Evolutionary conservation across 2,888 invertebrate species (phyloP).

Genomic region (Oegoconia quadripuncta): DNA sequence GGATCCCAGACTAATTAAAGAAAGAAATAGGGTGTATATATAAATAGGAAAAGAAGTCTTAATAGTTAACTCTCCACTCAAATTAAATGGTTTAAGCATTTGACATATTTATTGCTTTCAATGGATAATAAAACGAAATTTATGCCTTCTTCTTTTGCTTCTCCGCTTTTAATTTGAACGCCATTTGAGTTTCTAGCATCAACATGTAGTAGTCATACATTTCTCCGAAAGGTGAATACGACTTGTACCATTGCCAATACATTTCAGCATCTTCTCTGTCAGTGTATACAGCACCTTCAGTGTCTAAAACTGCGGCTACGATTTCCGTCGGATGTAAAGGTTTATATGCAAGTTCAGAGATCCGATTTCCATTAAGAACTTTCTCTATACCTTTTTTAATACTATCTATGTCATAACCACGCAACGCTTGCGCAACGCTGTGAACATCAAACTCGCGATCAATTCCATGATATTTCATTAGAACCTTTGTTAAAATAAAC

Average conservation of each 20-base stretch:
- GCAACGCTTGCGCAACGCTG: conserved; percentile 72
- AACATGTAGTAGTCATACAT: conserved; percentile 47
- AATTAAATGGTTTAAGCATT: too few relatives aligned
- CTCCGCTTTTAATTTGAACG: conserved; percentile 51
- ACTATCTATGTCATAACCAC: conserved; percentile 73
- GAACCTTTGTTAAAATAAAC: conserved; percentile 68
- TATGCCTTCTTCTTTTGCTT: conserved; percentile 43
- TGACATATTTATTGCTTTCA: too few relatives aligned
- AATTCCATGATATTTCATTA: conserved; percentile 80
- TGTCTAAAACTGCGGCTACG: conserved; percentile 56
- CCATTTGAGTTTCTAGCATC: conserved; percentile 52
- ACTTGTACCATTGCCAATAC: conserved; percentile 69
- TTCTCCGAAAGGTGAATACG: conserved; percentile 51
- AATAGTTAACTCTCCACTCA: too few relatives aligned
- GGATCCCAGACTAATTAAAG: too few relatives aligned
- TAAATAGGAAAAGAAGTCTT: too few relatives aligned
- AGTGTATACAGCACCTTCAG: conserved; percentile 44
- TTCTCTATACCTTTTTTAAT: conserved; percentile 62
- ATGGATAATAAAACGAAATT: background rate
- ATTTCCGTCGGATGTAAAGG: conserved; percentile 77
- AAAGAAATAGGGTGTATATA: too few relatives aligned
- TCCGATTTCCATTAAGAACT: conserved; percentile 66
- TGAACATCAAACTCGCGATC: conserved; percentile 80
- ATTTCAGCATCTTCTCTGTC: conserved; percentile 64
- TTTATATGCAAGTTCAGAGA: conserved; percentile 69